Evolutionary conservation across 2,888 invertebrate genomes (phyloP).

Genomic region (Microctonus hyperodae): DNA sequence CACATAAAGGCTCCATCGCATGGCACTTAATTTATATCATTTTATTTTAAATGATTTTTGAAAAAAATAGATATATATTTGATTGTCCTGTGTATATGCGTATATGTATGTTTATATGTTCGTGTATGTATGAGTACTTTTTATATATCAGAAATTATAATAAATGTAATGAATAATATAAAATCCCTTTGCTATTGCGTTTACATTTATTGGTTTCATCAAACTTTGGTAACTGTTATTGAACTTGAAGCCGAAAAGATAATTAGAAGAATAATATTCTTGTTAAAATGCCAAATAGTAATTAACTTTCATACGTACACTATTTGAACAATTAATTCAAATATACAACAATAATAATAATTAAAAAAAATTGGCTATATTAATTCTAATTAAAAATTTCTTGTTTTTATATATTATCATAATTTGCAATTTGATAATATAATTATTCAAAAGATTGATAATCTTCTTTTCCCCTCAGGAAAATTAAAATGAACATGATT

Average conservation of each 20-base stretch:
- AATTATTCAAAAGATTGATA: no score
- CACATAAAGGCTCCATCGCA: conserved; percentile 9
- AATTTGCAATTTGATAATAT: no score
- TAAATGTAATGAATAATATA: neutral
- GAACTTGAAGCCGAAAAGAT: conserved; percentile 7
- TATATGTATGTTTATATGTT: neutral
- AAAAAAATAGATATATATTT: neutral
- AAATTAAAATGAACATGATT: neutral
- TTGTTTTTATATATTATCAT: no score
- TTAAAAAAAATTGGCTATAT: conserved; percentile 3
- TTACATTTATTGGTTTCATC: conserved; percentile 25
- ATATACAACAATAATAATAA: conserved; percentile 5
- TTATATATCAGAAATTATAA: neutral
- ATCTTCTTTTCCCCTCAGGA: no score
- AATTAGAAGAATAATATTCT: neutral
- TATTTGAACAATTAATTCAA: neutral
- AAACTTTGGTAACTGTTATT: conserved; percentile 34
- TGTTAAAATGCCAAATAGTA: conserved; percentile 15
- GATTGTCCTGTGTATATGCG: neutral
- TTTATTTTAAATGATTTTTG: neutral
- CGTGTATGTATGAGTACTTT: neutral
- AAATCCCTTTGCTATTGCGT: conserved; percentile 3
- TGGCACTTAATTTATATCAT: conserved; percentile 20
- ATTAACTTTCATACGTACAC: neutral
- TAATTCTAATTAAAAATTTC: neutral